Conservation (phyloP, 2,797 vertebrate species). For the Falco cherrug region DNA sequence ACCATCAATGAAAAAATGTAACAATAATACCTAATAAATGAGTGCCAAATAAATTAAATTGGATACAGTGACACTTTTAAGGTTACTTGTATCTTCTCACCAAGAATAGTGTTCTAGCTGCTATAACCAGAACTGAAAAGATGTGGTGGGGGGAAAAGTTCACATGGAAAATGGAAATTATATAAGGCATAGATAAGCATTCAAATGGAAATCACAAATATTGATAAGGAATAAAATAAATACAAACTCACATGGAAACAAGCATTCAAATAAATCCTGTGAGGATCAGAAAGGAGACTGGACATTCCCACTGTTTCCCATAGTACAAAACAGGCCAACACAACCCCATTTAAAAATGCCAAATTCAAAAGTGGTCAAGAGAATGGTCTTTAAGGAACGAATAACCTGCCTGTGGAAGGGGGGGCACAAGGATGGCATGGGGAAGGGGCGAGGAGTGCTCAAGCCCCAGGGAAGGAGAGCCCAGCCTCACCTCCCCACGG, state of each 20-base stretch:
- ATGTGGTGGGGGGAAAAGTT: no score
- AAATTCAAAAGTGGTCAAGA: not conserved
- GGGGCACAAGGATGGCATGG: not conserved
- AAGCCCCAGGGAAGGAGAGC: not conserved
- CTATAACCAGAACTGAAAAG: not conserved
- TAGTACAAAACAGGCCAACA: not conserved
- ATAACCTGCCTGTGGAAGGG: not conserved
- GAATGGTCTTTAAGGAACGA: not conserved
- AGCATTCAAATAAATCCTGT: not conserved
- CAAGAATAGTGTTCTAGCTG: not conserved
- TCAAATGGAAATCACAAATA: not conserved
- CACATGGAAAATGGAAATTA: not conserved
- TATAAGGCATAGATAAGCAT: not conserved
- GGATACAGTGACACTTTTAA: not conserved
- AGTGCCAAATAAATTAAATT: not conserved
- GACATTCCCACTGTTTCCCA: not conserved
- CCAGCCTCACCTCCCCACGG: no score
- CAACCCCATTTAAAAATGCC: not conserved
- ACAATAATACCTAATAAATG: not conserved
- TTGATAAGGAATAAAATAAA: not conserved
- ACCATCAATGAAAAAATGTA: not conserved
- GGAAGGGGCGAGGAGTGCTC: no score
- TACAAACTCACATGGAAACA: not conserved
- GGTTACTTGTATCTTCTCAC: not conserved
- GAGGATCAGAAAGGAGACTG: not conserved